Percentiles rank a stretch among this genome's conserved stretches.
These are phyloP conservation scores for Pachydiplax longipennis DNA, from an alignment of 2,888 invertebrate species.

Conservation along the genomic window DNA sequence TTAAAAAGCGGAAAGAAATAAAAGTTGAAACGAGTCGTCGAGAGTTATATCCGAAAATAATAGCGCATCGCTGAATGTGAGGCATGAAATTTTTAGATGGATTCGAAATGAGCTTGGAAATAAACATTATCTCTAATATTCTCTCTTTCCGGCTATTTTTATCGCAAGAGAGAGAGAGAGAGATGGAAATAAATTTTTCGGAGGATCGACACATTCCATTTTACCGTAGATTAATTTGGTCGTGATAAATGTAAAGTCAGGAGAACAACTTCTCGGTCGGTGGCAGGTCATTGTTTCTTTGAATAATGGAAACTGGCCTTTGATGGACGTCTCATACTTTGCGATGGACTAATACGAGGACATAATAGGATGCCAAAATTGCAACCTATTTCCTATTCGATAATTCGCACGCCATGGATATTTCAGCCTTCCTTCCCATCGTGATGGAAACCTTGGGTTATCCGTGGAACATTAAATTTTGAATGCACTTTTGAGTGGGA, in stretches of 20 bases:
- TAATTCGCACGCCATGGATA: not conserved
- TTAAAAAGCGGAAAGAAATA: no score
- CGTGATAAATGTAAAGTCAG: not conserved
- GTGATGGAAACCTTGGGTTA: not conserved
- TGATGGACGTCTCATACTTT: not conserved
- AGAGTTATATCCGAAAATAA: no score
- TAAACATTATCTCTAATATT: no score
- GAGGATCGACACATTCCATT: not conserved
- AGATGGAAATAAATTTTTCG: not conserved
- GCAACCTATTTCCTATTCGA: not conserved
- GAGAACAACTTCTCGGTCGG: not conserved
- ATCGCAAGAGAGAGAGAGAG: no score
- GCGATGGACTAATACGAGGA: not conserved
- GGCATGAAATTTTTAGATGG: no score
- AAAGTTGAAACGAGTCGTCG: no score
- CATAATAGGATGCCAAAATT: not conserved
- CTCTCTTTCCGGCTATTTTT: no score
- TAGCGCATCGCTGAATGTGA: no score
- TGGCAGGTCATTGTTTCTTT: not conserved
- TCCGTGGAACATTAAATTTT: not conserved
- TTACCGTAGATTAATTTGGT: not conserved
- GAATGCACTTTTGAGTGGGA: not conserved
- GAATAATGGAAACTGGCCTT: not conserved
- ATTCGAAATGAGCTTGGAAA: no score
- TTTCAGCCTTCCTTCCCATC: not conserved